Conservation (phyloP, 2,888 invertebrate species). For the Sinodicranocentrus sp. region DNA sequence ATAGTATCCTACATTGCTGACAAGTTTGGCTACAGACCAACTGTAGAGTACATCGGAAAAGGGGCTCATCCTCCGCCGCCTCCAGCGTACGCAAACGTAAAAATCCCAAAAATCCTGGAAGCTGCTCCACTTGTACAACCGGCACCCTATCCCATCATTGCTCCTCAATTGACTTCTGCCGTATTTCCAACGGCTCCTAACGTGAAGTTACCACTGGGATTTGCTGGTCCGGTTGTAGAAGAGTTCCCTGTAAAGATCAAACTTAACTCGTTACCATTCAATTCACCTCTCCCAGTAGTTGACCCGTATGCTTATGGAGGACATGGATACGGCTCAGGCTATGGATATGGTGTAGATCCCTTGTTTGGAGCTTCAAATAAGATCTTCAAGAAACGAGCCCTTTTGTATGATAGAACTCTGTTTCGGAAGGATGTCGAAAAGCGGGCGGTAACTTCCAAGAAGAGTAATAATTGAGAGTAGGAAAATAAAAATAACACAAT, state of each 20-base stretch:
- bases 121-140: constrained; percentile 20
- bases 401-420: constrained; percentile 73
- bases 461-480: not conserved
- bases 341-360: constrained; percentile 70
- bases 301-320: constrained; percentile 49
- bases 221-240: constrained; percentile 32
- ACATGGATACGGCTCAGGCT: constrained; percentile 58
- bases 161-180: no score
- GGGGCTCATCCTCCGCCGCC: constrained; percentile 75
- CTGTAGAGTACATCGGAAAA: constrained; percentile 75
- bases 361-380: constrained; percentile 61
- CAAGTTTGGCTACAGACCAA: constrained; percentile 74
- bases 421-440: constrained; percentile 73
- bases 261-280: constrained; percentile 61
- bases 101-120: constrained; percentile 67
- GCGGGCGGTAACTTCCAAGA: constrained; percentile 17
- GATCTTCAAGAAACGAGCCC: constrained; percentile 71
- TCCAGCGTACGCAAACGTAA: constrained; percentile 74
- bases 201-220: constrained; percentile 36
- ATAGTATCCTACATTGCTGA: constrained; percentile 76
- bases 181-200: constrained; percentile 8
- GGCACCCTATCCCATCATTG: not conserved
- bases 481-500: not conserved
- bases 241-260: constrained; percentile 63
- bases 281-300: constrained; percentile 45